These are phyloP conservation scores for Augochlora pura DNA, from an alignment of 1,140 invertebrate genomes.

Conservation along the genomic window DNA sequence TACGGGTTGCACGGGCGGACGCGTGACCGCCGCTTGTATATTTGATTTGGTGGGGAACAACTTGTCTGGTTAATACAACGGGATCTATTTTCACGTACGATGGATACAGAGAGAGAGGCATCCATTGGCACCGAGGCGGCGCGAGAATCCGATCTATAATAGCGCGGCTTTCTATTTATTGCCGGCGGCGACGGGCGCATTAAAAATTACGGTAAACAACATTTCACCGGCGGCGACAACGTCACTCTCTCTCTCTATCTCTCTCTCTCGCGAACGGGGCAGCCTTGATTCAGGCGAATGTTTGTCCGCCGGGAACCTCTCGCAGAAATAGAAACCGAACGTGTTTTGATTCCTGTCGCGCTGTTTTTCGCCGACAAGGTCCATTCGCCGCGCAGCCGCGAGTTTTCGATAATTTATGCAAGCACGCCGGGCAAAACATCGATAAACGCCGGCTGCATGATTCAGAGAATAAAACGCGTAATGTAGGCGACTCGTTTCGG, in stretches of 20 bases:
- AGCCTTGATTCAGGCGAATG: background rate
- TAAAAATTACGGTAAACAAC: background rate
- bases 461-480: background rate
- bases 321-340: slow-evolving; percentile 11
- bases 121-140: too few relatives aligned
- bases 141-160: background rate
- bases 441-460: background rate
- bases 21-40: background rate
- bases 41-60: background rate
- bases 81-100: background rate
- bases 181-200: background rate
- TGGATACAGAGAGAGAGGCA: background rate
- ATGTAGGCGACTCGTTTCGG: background rate
- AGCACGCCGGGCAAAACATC: background rate
- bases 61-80: slow-evolving; percentile 1
- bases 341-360: background rate
- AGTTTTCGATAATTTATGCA: slow-evolving; percentile 8
- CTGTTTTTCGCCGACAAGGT: background rate
- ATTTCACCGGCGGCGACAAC: background rate
- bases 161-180: background rate
- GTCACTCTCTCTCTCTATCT: too few relatives aligned
- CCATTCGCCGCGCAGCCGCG: background rate
- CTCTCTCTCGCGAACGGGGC: background rate
- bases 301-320: background rate
- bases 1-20: background rate